These are phyloP conservation scores for Gymnocypris eckloni DNA, from an alignment of 2,797 vertebrate species.

Conservation along the genomic window DNA sequence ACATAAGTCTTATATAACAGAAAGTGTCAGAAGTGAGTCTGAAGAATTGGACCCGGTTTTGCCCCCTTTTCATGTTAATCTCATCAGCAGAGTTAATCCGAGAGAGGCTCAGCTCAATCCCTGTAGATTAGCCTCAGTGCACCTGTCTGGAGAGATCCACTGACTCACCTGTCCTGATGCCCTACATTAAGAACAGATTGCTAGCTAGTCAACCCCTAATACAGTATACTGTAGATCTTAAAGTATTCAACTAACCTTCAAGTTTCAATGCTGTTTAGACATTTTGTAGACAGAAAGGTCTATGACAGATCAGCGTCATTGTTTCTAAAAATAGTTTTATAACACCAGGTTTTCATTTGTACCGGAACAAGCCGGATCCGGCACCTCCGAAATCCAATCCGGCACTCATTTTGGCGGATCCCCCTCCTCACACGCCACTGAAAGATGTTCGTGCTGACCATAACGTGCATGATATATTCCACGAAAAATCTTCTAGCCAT, in stretches of 20 bases:
- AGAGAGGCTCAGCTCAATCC: conserved; percentile 61
- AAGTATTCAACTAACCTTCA: neutral
- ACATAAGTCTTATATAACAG: neutral
- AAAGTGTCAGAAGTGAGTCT: neutral
- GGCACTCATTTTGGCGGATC: too few species aligned
- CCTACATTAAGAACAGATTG: conserved; percentile 60
- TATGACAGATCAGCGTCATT: neutral
- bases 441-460: too few species aligned
- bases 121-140: conserved; percentile 59
- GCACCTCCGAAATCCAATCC: too few species aligned
- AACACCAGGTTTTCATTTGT: too few species aligned
- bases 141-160: conserved; percentile 49
- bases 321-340: neutral
- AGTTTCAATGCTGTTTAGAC: neutral
- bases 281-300: neutral
- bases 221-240: neutral
- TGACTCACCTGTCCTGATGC: conserved; percentile 57
- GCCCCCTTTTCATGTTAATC: conserved; percentile 25
- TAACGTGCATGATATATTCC: too few species aligned
- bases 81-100: conserved; percentile 44
- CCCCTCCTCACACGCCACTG: too few species aligned
- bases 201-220: conserved; percentile 56
- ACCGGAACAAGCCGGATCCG: too few species aligned
- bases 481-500: too few species aligned
- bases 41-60: neutral